A percentile compares a stretch with the other conserved stretches of the same genome.
Conservation (phyloP, 1,140 invertebrate species). For the Apis dorsata region DNA sequence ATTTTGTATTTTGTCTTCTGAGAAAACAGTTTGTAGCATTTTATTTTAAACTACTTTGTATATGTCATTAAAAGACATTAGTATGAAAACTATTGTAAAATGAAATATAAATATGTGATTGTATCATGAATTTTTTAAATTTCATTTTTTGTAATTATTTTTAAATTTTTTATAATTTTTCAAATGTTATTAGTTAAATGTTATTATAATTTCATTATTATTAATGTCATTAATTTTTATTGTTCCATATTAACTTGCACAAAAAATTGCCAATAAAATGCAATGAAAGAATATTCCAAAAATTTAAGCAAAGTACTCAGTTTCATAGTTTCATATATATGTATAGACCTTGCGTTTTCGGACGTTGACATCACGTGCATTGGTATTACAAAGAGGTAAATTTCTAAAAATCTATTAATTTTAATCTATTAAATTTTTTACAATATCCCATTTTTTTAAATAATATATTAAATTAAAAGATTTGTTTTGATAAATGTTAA, state of each 20-base stretch:
- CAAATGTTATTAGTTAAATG: constrained; percentile 4
- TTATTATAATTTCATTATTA: constrained; percentile 26
- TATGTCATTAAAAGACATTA: neutral
- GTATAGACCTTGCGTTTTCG: neutral
- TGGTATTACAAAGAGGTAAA: neutral
- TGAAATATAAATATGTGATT: constrained; percentile 40
- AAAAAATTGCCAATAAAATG: constrained; percentile 37
- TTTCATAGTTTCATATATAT: neutral
- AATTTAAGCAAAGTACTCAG: neutral
- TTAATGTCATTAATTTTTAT: constrained; percentile 31
- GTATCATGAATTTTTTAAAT: constrained; percentile 25
- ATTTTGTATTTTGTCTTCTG: too few species aligned
- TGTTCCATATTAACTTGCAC: constrained; percentile 40
- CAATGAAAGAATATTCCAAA: constrained; percentile 6
- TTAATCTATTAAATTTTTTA: neutral
- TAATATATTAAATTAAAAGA: neutral
- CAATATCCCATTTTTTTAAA: neutral
- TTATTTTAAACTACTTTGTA: too few species aligned
- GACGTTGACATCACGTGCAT: neutral
- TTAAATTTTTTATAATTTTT: constrained; percentile 25
- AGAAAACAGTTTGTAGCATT: too few species aligned
- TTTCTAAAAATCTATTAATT: constrained; percentile 10
- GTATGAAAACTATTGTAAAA: constrained; percentile 38
- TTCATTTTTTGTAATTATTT: constrained; percentile 34
- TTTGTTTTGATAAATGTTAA: neutral